These are phyloP conservation scores for Acanthoscelides obtectus DNA, from an alignment of 2,888 invertebrate species.

Conservation along the genomic window DNA sequence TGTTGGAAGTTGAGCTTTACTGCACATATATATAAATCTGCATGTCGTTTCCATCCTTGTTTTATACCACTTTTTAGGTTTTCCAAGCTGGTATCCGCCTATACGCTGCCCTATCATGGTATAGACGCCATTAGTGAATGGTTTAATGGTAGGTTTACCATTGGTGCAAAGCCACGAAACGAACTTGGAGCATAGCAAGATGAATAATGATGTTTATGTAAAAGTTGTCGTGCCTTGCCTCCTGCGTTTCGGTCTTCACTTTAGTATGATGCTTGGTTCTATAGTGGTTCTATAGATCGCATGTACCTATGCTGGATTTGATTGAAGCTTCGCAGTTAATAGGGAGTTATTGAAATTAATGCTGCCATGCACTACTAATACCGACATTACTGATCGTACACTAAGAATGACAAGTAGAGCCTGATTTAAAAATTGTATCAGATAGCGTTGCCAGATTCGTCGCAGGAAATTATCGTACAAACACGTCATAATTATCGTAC, in stretches of 20 bases:
- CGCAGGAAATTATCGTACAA: too few species aligned
- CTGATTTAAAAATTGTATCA: too few species aligned
- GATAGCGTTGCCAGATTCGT: too few species aligned
- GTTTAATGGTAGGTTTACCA: conserved; percentile 40
- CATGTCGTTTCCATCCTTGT: not conserved
- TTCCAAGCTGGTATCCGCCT: conserved; percentile 22
- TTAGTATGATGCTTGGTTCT: not conserved
- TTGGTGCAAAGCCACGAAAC: conserved; percentile 36
- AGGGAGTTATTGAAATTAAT: too few species aligned
- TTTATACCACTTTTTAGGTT: not conserved
- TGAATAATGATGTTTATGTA: not conserved
- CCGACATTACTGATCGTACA: too few species aligned
- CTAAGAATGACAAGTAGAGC: too few species aligned
- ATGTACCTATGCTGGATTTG: too few species aligned
- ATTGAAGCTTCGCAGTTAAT: too few species aligned
- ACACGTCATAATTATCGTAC: too few species aligned
- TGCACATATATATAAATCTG: not conserved
- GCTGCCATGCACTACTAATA: too few species aligned
- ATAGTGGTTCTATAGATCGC: too few species aligned
- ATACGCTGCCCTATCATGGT: conserved; percentile 30
- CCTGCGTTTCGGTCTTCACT: not conserved
- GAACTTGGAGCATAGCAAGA: conserved; percentile 41
- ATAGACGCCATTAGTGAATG: conserved; percentile 41
- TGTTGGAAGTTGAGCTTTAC: not conserved
- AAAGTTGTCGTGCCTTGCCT: not conserved